Evolutionary conservation across 2,797 vertebrate species (phyloP).

Genomic region (Sebastolobus alascanus): DNA sequence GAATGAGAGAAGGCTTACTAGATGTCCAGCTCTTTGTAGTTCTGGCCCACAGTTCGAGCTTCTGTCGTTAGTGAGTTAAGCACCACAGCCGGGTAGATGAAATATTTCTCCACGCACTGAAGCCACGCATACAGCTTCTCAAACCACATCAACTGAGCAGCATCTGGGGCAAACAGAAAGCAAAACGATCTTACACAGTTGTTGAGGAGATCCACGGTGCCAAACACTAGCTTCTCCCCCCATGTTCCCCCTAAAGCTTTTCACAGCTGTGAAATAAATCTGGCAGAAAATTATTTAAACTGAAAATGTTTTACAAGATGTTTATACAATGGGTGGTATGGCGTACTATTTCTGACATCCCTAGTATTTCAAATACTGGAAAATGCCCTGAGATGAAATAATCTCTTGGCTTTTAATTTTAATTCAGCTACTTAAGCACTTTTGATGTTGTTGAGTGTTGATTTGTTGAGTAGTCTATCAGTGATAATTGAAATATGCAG

Average conservation of each 20-base stretch:
- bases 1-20: constrained; percentile 83
- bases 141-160: constrained; percentile 95
- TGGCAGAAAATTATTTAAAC: constrained; percentile 16
- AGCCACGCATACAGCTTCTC: constrained; percentile 94
- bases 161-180: constrained; percentile 79
- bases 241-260: neutral
- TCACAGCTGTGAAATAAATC: constrained; percentile 8
- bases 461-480: neutral
- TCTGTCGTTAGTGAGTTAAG: constrained; percentile 92
- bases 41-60: constrained; percentile 87
- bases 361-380: neutral
- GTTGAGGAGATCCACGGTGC: neutral
- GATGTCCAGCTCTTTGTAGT: constrained; percentile 90
- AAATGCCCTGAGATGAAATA: neutral
- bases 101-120: constrained; percentile 93
- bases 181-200: neutral
- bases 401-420: neutral
- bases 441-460: neutral
- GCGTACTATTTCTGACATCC: neutral
- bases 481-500: neutral
- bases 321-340: neutral
- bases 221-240: neutral
- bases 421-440: neutral
- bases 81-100: constrained; percentile 93
- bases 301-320: neutral